phyloP scores from a whole-genome alignment of 64 coral and sea anemone genomes.

The Cladopsammia gracilis region DNA sequence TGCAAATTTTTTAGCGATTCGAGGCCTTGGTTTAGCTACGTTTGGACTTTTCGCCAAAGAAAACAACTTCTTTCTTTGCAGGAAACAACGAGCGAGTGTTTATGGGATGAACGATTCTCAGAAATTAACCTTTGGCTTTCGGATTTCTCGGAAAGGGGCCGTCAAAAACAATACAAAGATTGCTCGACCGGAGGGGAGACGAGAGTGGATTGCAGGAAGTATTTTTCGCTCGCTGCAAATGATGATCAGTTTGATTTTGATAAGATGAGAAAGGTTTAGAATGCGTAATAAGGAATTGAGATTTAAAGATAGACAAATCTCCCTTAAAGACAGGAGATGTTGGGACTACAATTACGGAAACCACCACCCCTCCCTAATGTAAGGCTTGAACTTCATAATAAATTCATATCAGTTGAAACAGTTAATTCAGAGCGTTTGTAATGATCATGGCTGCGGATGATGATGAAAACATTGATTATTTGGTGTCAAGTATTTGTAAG shows the following conservation, averaged over 20 bases:
- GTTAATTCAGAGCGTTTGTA: not conserved
- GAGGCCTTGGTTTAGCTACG: not conserved
- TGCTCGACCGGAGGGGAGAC: not conserved
- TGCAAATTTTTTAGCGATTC: rapidly evolving
- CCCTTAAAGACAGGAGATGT: not conserved
- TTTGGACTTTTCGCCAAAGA: not conserved
- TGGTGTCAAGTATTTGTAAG: not conserved
- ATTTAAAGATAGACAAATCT: not conserved
- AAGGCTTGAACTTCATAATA: not conserved
- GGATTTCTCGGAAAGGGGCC: constrained; percentile 5
- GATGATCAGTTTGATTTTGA: not conserved
- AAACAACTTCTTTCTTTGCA: not conserved
- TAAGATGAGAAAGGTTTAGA: not conserved
- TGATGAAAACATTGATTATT: not conserved
- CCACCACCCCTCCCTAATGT: not conserved
- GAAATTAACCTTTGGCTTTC: not conserved
- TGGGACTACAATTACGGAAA: not conserved
- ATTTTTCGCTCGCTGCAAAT: not conserved
- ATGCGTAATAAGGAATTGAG: not conserved
- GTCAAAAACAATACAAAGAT: not conserved
- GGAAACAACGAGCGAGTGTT: not conserved
- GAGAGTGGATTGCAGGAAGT: too few relatives aligned
- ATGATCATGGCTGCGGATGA: not conserved
- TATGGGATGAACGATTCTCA: not conserved
- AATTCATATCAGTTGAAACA: too few relatives aligned